Evolutionary conservation across 2,113 vertebrate species (phyloP).

Genomic region (Clarias batrachus): DNA sequence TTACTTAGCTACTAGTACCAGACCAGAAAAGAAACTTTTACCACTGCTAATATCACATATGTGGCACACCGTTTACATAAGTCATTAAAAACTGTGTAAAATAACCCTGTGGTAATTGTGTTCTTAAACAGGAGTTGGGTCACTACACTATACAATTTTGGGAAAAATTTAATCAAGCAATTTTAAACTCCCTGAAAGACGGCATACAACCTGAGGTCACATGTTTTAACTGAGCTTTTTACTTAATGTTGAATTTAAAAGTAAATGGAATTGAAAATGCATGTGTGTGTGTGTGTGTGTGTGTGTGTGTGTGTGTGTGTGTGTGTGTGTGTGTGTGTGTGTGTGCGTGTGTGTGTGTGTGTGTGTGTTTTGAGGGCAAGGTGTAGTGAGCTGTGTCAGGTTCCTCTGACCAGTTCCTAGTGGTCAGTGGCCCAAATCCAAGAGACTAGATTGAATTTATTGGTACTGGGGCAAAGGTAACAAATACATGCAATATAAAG

Average conservation of each 20-base stretch:
- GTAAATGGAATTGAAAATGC: not conserved
- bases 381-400: conserved; percentile 72
- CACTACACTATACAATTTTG: not conserved
- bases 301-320: not conserved
- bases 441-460: conserved; percentile 77
- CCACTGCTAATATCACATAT: not conserved
- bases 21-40: not conserved
- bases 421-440: conserved; percentile 73
- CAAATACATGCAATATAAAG: conserved; percentile 74
- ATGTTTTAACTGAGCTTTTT: not conserved
- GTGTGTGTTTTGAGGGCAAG: conserved; percentile 42
- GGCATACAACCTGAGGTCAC: not conserved
- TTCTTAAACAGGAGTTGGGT: not conserved
- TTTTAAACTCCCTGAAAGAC: not conserved
- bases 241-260: not conserved
- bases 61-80: not conserved
- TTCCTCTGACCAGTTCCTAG: conserved; percentile 74
- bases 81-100: not conserved
- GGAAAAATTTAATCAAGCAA: not conserved
- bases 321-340: not conserved
- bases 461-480: conserved; percentile 76
- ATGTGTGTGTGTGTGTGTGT: no score
- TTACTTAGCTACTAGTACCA: not conserved
- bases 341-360: conserved; percentile 12
- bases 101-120: not conserved